Evolutionary conservation across 2,113 vertebrate species (phyloP), one percentile per base, ranked within the genome.

Genomic region (Symphodus melops): DNA sequence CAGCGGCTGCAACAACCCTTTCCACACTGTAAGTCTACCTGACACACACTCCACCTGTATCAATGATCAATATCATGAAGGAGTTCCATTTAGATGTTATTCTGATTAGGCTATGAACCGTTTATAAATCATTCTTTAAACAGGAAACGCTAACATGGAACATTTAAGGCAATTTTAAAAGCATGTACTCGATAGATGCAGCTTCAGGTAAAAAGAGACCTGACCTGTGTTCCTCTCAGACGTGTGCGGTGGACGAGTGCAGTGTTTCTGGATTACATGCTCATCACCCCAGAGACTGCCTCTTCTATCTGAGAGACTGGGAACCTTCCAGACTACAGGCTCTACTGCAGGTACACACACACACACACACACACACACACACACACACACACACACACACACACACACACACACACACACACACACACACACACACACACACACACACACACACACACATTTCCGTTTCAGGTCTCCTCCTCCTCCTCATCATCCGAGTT

Each of bases 241-340:
- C 90, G 0, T 95, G 94, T 81, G 88, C 93, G 0, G 93, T 95
- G 85, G 91, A 91, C 11, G 91, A 94, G 77, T 95, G 94, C 86
- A 93, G 76, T 23, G 92, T 94, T 79, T 94, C 94, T 9, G 95
- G 94, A 72, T 90, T 97, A 12, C 96, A 97, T 1, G 96, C 96
- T 51, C 96, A 97, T 85, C 96, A 97, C 74, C 96, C 96, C 25
- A 94, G 96, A 81, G 95, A 97, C 89, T 97, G 96, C 75, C 95
- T 97, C 55, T 97, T 96, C 89, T 97, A 97, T 72, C 92, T 97
- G 59, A 93, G 96, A 9, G 96, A 97, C 89, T 97, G 96, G 96
- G 88, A 95, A 57, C 94, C 95, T 9, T 63, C 53, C 28, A 94
- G 94, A 74, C 94, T 97, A 36, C 95, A 97, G 85, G 94, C 86